These are phyloP conservation scores for Microdon myrmicae DNA, from an alignment of 2,888 invertebrate species.

Conservation along the genomic window DNA sequence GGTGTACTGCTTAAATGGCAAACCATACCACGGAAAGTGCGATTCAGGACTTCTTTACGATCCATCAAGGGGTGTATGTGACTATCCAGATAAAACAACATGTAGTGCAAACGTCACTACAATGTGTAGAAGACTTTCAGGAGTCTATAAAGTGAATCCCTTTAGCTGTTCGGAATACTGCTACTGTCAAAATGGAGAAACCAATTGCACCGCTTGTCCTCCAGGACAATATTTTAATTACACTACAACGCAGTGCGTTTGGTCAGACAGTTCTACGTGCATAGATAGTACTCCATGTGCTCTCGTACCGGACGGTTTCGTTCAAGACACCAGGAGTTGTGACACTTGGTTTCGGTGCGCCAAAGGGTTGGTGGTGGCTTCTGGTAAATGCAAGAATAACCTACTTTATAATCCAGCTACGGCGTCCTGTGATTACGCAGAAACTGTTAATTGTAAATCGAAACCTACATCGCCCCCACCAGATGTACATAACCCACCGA, in stretches of 20 bases:
- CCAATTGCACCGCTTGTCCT: slow-evolving; percentile 4
- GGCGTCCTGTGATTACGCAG: slow-evolving; percentile 56
- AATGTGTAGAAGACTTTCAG: slow-evolving; percentile 13
- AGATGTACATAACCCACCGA: not conserved
- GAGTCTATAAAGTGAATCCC: slow-evolving; percentile 22
- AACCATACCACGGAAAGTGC: slow-evolving; percentile 56
- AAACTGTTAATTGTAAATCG: slow-evolving; percentile 54
- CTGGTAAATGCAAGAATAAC: slow-evolving; percentile 54
- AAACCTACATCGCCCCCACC: not conserved
- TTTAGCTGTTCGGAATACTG: slow-evolving; percentile 19
- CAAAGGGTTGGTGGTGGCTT: slow-evolving; percentile 55
- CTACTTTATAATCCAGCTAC: slow-evolving; percentile 54
- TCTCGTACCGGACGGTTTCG: slow-evolving; percentile 55
- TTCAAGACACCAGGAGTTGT: slow-evolving; percentile 57
- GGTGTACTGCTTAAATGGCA: slow-evolving; percentile 57
- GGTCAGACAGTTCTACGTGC: slow-evolving; percentile 52
- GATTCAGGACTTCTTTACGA: slow-evolving; percentile 55
- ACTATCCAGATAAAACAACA: slow-evolving; percentile 1
- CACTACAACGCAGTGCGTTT: slow-evolving; percentile 52
- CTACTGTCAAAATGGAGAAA: slow-evolving; percentile 13
- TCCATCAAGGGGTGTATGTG: slow-evolving; percentile 15
- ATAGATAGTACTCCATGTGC: slow-evolving; percentile 58
- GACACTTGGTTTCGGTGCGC: slow-evolving; percentile 59
- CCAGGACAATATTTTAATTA: slow-evolving; percentile 18
- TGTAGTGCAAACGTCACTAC: slow-evolving; percentile 9